A percentile compares a stretch with the other conserved stretches of the same genome.
phyloP scores from a whole-genome alignment of 2,888 invertebrate species.

The Leptopilina myrica region DNA sequence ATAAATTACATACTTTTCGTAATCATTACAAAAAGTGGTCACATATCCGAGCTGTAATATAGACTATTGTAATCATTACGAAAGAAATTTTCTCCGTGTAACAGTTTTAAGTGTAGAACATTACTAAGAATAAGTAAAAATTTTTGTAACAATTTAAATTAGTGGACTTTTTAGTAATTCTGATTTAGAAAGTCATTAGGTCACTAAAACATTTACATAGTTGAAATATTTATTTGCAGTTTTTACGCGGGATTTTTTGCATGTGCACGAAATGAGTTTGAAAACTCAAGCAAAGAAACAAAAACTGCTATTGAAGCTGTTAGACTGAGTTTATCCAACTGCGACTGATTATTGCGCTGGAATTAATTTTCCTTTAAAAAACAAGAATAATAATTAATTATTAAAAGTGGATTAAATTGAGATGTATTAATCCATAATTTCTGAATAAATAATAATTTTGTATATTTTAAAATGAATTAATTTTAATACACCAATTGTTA shows the following conservation, averaged over 20 bases:
- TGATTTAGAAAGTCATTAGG: no score
- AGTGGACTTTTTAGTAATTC: no score
- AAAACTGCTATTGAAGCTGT: conserved; percentile 22
- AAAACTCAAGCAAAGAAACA: conserved; percentile 8
- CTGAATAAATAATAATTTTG: background rate
- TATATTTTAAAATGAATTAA: background rate
- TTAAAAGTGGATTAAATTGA: background rate
- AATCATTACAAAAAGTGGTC: no score
- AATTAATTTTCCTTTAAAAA: background rate
- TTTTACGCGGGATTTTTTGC: conserved; percentile 26
- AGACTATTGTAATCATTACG: no score
- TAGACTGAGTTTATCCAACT: background rate
- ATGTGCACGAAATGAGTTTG: conserved; percentile 30
- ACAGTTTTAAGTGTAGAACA: no score
- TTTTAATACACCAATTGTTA: no score
- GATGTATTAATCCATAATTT: background rate
- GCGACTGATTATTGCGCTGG: background rate
- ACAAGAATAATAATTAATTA: background rate
- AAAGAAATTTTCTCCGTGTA: no score
- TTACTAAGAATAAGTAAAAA: no score
- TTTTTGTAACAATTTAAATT: no score
- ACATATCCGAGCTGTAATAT: no score
- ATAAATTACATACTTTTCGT: no score
- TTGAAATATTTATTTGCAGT: background rate
- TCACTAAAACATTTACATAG: background rate